Evolutionary conservation across 2,113 vertebrate genomes (phyloP), one percentile per base, ranked within the genome.

Genomic region (Talpa occidentalis): DNA sequence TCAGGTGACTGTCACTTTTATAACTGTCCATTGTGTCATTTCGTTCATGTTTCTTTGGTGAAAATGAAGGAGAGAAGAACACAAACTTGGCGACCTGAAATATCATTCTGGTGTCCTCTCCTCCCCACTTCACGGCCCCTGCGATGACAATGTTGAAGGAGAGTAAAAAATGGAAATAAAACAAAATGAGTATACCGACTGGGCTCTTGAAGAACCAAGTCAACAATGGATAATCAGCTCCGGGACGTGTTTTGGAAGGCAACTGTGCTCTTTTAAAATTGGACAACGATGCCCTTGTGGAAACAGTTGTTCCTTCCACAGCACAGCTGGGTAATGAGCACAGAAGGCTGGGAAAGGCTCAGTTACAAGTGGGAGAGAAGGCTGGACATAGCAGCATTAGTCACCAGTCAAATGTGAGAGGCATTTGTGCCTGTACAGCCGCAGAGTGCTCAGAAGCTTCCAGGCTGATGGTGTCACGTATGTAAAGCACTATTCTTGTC

Each of bases 321-420:
- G 96, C 93, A 66, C 22, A 80, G 15, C 85, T 72, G 92, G 97
- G 96, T 40, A 40, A 87, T 52, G 77, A 97, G 85, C 92, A 94
- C 32, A 92, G 0, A 2, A 52, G 83, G 78, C 1, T 97, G 94
- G 74, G 83, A 97, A 97, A 97, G 96, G 95, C 97, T 98, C 97
- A 98, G 96, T 97, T 96, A 97, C 93, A 98, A 96, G 97, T 0
- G 64, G 89, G 66, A 89, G 82, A 79, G 84, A 79, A 94, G 82
- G 87, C 91, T 3, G 64, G 93, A 95, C 95, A 83, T 94, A 93
- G 96, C 0, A 6, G 91, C 59, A 83, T 98, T 98, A 98, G 98
- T 98, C 98, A 98, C 93, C 97, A 96, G 95, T 92, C 76, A 97
- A 95, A 97, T 97, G 81, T 90, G 80, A 98, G 95, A 88, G 84